phyloP scores from a whole-genome alignment of 1,140 invertebrate species.

The Saxidomus purpurata region DNA sequence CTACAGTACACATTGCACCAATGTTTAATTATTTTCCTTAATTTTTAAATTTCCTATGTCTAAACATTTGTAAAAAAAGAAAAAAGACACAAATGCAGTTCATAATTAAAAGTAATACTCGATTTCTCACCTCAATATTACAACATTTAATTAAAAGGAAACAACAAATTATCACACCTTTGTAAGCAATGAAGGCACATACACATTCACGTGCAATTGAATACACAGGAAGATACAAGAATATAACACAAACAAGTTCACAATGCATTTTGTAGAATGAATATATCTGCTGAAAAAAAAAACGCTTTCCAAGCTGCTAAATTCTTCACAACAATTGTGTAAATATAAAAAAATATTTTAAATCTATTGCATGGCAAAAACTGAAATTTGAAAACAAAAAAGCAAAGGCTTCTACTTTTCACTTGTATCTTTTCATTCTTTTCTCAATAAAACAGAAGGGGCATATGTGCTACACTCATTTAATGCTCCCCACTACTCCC shows the following conservation, averaged over 20 bases:
- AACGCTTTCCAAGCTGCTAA: background rate
- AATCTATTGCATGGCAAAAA: no score
- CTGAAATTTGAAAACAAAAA: no score
- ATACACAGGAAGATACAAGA: background rate
- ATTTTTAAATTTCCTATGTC: no score
- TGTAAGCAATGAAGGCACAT: conserved; percentile 40
- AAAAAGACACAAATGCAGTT: no score
- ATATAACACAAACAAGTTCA: background rate
- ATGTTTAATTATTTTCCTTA: no score
- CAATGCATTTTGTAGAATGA: background rate
- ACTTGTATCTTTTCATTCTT: no score
- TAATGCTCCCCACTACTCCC: no score
- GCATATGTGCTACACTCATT: no score
- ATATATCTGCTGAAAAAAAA: background rate
- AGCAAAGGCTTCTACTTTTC: no score
- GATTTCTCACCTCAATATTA: background rate
- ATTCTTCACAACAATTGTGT: conserved; percentile 10
- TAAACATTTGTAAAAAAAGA: background rate
- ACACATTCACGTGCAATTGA: conserved; percentile 1
- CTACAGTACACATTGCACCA: no score
- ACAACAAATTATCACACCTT: conserved; percentile 21
- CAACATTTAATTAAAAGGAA: conserved; percentile 1
- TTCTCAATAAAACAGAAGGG: no score
- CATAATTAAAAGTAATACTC: no score
- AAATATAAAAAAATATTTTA: conserved; percentile 27